phyloP scores from a whole-genome alignment of 37 sponge, comb jelly and placozoan species.

The Tethya wilhelma region DNA sequence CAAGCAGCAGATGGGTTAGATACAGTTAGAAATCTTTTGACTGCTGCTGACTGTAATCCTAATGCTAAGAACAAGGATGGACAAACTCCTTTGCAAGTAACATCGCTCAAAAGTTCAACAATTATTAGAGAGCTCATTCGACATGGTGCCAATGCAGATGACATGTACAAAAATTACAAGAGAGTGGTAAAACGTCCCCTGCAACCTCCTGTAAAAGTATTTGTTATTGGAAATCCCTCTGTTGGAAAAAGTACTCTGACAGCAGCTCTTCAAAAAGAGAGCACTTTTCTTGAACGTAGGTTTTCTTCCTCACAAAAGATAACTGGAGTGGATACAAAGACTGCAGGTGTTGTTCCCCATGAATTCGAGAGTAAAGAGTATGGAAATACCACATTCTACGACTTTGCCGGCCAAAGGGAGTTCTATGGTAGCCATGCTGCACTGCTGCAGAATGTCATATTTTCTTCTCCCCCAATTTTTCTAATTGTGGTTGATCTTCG shows the following conservation, averaged over 20 bases:
- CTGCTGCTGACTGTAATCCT: not conserved
- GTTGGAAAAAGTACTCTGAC: not conserved
- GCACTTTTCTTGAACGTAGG: not conserved
- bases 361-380: no score
- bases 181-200: not conserved
- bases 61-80: not conserved
- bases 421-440: no score
- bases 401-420: no score
- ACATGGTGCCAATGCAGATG: not conserved
- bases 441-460: not conserved
- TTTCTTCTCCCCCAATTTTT: not conserved
- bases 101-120: not conserved
- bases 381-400: no score
- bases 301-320: not conserved
- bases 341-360: slow-evolving; percentile 2
- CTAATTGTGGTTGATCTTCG: slow-evolving; percentile 2
- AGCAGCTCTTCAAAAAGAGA: not conserved
- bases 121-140: not conserved
- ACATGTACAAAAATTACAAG: not conserved
- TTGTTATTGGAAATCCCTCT: not conserved
- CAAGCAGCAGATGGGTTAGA: no score
- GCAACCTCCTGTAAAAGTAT: not conserved
- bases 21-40: not conserved
- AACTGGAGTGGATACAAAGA: not conserved
- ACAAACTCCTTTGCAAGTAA: not conserved